Percentiles rank a stretch among this genome's conserved stretches.
phyloP scores from a whole-genome alignment of 2,797 vertebrate species.

The Erithacus rubecula region DNA sequence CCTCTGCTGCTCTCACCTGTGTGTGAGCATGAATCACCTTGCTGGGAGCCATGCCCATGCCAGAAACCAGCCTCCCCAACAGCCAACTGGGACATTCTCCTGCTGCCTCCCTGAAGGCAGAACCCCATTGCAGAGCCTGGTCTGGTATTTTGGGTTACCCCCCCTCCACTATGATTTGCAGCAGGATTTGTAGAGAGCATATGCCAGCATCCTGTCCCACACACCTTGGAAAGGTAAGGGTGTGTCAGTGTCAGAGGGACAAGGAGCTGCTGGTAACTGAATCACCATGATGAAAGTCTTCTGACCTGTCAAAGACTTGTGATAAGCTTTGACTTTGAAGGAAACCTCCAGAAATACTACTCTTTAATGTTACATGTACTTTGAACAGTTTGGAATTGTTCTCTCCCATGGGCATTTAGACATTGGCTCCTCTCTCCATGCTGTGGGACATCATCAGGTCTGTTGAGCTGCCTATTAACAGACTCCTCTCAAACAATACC shows the following conservation, averaged over 20 bases:
- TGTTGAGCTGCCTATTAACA: neutral
- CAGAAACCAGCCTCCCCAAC: neutral
- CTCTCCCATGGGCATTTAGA: slow-evolving; percentile 19
- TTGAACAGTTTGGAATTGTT: slow-evolving; percentile 24
- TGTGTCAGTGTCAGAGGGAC: neutral
- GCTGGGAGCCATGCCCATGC: neutral
- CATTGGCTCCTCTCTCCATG: neutral
- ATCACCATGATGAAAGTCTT: neutral
- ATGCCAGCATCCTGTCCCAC: neutral
- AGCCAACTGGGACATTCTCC: neutral
- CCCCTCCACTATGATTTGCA: neutral
- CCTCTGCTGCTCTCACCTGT: neutral
- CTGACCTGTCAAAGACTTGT: neutral
- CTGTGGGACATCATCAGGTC: neutral
- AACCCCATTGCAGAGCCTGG: neutral
- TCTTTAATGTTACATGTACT: neutral
- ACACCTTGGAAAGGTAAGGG: neutral
- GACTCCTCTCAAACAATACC: neutral
- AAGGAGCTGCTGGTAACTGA: neutral
- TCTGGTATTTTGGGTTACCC: neutral
- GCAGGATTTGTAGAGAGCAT: neutral
- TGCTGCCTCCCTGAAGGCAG: neutral
- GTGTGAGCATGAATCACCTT: neutral
- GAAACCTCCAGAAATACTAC: neutral
- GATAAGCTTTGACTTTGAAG: slow-evolving; percentile 14